These are phyloP conservation scores for Callyntrura guangdongensis DNA, from an alignment of 2,888 invertebrate genomes.

Conservation along the genomic window DNA sequence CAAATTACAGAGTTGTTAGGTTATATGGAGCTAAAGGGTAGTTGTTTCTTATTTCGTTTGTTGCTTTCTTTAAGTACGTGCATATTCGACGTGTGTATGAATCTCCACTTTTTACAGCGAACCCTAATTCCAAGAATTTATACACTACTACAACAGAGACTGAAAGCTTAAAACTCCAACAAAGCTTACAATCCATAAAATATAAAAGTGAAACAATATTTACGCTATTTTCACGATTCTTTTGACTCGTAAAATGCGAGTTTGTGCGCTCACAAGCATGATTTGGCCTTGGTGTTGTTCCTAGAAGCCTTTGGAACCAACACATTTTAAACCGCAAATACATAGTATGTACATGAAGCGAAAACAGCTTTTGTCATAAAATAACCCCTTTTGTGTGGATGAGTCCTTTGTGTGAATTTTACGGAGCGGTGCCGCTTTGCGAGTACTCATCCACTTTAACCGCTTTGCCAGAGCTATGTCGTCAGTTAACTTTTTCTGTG, in stretches of 20 bases:
- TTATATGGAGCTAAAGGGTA: no score
- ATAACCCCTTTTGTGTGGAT: conserved; percentile 8
- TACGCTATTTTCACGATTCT: not conserved
- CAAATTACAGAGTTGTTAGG: no score
- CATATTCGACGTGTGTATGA: no score
- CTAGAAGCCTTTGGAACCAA: no score
- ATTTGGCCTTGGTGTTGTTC: conserved; percentile 26
- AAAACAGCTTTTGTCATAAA: not conserved
- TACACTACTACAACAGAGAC: not conserved
- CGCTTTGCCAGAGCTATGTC: not conserved
- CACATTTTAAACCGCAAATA: conserved; percentile 30
- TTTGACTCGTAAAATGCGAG: not conserved
- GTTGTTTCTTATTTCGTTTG: no score
- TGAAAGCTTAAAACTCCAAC: no score
- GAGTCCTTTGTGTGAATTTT: conserved; percentile 24
- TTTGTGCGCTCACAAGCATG: not conserved
- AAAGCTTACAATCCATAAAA: not conserved
- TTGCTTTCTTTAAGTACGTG: not conserved
- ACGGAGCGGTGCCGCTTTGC: not conserved
- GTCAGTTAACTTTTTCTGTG: not conserved
- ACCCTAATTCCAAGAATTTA: no score
- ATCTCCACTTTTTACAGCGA: no score
- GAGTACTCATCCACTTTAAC: not conserved
- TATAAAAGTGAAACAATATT: not conserved
- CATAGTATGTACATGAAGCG: not conserved